These are phyloP conservation scores for Leptogaster cylindrica DNA, from an alignment of 2,888 invertebrate species.

Conservation along the genomic window DNA sequence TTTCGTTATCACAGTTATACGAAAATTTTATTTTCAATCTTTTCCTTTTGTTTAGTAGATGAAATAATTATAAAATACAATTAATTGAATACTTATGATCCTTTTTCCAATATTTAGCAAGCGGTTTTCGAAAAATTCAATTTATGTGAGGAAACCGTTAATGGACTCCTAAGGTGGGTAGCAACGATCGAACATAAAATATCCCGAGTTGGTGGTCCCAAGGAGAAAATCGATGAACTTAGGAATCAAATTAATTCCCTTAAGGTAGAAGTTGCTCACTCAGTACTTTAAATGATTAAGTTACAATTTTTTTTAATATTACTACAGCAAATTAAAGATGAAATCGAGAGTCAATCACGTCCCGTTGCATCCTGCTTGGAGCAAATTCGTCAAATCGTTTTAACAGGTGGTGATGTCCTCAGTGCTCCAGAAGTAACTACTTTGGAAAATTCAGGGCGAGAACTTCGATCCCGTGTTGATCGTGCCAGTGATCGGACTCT, in stretches of 20 bases:
- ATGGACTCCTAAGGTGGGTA: slow-evolving; percentile 87
- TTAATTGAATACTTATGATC: slow-evolving; percentile 41
- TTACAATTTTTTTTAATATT: slow-evolving; percentile 7
- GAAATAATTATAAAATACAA: not conserved
- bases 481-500: slow-evolving; percentile 81
- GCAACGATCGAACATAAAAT: slow-evolving; percentile 82
- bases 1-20: slow-evolving; percentile 32
- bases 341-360: slow-evolving; percentile 83
- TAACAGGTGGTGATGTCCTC: slow-evolving; percentile 89
- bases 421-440: slow-evolving; percentile 89
- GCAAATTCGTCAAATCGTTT: slow-evolving; percentile 86
- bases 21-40: slow-evolving; percentile 18
- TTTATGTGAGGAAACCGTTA: slow-evolving; percentile 85
- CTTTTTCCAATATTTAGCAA: slow-evolving; percentile 69
- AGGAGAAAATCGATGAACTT: slow-evolving; percentile 84
- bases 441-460: slow-evolving; percentile 84
- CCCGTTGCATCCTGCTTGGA: slow-evolving; percentile 86
- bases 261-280: slow-evolving; percentile 66
- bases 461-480: slow-evolving; percentile 82
- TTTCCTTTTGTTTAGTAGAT: not conserved
- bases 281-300: not conserved
- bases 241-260: slow-evolving; percentile 87
- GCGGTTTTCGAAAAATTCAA: slow-evolving; percentile 94
- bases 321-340: slow-evolving; percentile 83
- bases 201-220: slow-evolving; percentile 83